Conservation (phyloP, 2,888 invertebrate species). For the Dasysyrphus tricinctus region DNA sequence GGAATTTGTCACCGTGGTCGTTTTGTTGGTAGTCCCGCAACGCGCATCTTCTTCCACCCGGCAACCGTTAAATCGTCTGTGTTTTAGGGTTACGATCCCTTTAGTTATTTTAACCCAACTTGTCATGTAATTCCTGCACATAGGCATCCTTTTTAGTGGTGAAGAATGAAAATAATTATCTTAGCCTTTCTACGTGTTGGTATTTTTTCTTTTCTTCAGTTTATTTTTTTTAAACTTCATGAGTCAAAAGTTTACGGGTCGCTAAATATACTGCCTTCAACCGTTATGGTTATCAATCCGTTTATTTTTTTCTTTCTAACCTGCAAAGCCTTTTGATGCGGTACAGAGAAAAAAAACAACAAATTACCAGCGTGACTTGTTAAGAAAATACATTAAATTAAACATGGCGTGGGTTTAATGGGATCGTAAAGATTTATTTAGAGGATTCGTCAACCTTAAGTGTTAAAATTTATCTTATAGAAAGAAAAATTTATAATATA, state of each 20-base stretch:
- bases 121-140: conserved; percentile 73
- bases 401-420: conserved; percentile 40
- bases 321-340: conserved; percentile 3
- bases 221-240: background rate
- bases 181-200: conserved; percentile 66
- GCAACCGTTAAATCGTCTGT: conserved; percentile 33
- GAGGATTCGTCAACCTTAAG: conserved; percentile 45
- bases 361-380: conserved; percentile 28
- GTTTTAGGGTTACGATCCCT: conserved; percentile 57
- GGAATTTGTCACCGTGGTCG: conserved; percentile 68
- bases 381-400: conserved; percentile 38
- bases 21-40: conserved; percentile 5
- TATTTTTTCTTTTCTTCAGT: conserved; percentile 34
- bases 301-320: background rate
- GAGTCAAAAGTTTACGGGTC: conserved; percentile 35
- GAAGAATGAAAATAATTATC: conserved; percentile 74
- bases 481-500: conserved; percentile 4
- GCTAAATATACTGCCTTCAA: conserved; percentile 33
- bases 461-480: conserved; percentile 28
- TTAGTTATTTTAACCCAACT: conserved; percentile 64
- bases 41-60: background rate
- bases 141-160: conserved; percentile 51
- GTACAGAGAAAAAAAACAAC: background rate
- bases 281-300: conserved; percentile 39
- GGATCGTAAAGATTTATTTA: conserved; percentile 42